phyloP scores from a whole-genome alignment of 2,113 vertebrate genomes.

The Ptyas mucosa region DNA sequence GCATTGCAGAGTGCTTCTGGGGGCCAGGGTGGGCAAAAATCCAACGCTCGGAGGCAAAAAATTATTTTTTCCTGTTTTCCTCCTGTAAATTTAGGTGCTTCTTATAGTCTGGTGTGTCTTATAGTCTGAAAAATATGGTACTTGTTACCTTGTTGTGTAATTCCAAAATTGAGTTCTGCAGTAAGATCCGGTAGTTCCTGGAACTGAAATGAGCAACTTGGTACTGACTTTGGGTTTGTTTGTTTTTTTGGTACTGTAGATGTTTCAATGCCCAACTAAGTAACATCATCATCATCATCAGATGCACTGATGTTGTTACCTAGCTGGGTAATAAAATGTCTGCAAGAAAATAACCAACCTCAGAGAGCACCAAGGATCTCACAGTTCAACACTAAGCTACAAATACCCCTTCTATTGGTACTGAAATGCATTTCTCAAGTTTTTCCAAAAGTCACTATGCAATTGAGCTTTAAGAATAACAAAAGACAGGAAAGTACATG shows the following conservation, averaged over 20 bases:
- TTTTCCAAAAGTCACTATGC: not conserved
- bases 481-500: no score
- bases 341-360: not conserved
- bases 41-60: no score
- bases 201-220: not conserved
- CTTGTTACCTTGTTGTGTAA: not conserved
- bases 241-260: not conserved
- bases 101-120: not conserved
- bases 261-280: not conserved
- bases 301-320: not conserved
- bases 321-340: not conserved
- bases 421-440: conserved; percentile 17
- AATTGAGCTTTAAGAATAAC: conserved; percentile 17
- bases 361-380: not conserved
- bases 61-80: no score
- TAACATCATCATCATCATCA: not conserved
- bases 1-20: no score
- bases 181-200: not conserved
- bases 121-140: not conserved
- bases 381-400: not conserved
- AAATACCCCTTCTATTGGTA: not conserved
- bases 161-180: not conserved
- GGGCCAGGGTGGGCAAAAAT: no score
- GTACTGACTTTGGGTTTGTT: not conserved
- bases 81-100: no score